A percentile compares a stretch with the other conserved stretches of the same genome.
phyloP scores from a whole-genome alignment of 2,797 vertebrate species.

The Platalea minor region DNA sequence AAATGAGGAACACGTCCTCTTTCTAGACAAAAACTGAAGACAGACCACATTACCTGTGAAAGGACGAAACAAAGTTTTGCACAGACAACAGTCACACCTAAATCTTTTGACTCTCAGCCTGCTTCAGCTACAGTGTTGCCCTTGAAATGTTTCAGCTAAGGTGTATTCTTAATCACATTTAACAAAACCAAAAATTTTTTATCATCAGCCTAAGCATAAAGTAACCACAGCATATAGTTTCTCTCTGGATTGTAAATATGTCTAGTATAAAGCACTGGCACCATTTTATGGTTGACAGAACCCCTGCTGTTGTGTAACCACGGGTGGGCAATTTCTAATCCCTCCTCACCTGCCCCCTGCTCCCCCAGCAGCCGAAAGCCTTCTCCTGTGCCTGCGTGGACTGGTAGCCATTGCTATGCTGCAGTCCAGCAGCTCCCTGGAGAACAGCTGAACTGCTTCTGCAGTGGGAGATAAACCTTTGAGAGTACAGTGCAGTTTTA shows the following conservation, averaged over 20 bases:
- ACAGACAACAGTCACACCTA: not conserved
- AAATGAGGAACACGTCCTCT: not conserved
- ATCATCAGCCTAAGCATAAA: not conserved
- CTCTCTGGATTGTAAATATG: not conserved
- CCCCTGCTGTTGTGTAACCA: not conserved
- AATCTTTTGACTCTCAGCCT: not conserved
- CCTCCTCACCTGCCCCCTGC: not conserved
- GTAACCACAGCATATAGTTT: not conserved
- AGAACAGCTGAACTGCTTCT: not conserved
- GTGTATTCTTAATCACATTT: not conserved
- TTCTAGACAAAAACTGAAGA: not conserved
- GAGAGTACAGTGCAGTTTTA: not conserved
- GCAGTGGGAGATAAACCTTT: not conserved
- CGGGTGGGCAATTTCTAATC: not conserved
- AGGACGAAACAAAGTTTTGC: not conserved
- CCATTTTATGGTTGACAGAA: not conserved
- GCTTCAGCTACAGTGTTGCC: not conserved
- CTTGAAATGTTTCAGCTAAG: not conserved
- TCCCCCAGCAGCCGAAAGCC: not conserved
- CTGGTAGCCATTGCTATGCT: rapidly evolving
- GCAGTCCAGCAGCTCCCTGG: not conserved
- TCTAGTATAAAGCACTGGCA: not conserved
- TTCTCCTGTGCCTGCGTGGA: not conserved
- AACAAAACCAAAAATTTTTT: not conserved
- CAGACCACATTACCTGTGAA: not conserved